Percentiles rank a stretch among this genome's conserved stretches.
phyloP scores from a whole-genome alignment of 2,888 invertebrate species.

The Toxonevra muliebris region DNA sequence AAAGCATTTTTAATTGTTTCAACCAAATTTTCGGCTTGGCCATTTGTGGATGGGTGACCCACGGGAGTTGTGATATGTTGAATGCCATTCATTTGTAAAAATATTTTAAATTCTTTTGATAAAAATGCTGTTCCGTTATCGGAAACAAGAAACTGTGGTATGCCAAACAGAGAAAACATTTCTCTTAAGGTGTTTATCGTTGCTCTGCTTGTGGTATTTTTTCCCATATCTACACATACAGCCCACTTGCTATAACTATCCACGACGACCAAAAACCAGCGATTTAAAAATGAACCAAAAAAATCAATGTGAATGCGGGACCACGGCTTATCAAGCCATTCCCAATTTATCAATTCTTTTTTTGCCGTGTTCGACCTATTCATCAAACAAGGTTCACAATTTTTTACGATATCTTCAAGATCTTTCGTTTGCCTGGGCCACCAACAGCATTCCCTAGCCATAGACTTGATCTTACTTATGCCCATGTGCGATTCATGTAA shows the following conservation, averaged over 20 bases:
- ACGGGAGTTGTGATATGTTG: conserved; percentile 34
- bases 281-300: conserved; percentile 29
- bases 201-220: conserved; percentile 31
- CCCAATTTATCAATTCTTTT: conserved; percentile 24
- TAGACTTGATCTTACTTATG: conserved; percentile 38
- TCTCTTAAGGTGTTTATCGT: conserved; percentile 26
- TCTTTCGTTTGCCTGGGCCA: conserved; percentile 40
- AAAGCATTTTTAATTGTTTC: conserved; percentile 37
- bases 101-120: conserved; percentile 43
- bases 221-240: conserved; percentile 40
- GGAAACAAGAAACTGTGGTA: conserved; percentile 43
- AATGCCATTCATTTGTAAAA: conserved; percentile 37
- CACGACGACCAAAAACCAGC: conserved; percentile 34
- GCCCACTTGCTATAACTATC: conserved; percentile 43
- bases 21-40: conserved; percentile 33
- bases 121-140: conserved; percentile 46
- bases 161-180: conserved; percentile 45
- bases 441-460: conserved; percentile 46
- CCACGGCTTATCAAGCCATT: too few species aligned
- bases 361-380: conserved; percentile 27
- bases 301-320: too few species aligned
- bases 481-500: conserved; percentile 40
- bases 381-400: too few species aligned
- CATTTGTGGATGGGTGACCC: conserved; percentile 36
- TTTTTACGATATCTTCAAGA: too few species aligned